phyloP scores from a whole-genome alignment of 2,888 invertebrate genomes.

The Spatulosminthurus flaviceps region DNA sequence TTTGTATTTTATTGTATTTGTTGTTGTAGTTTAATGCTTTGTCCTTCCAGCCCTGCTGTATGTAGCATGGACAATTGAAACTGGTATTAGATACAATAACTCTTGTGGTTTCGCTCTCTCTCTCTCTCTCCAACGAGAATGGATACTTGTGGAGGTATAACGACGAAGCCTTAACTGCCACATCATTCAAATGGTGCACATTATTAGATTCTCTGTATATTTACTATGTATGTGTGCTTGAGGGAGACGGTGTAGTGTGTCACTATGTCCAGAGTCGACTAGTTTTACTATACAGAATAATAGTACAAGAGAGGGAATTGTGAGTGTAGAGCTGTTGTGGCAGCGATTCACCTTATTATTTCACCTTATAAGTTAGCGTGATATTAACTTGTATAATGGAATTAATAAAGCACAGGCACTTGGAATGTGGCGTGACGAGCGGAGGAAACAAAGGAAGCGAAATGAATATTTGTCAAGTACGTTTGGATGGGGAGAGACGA shows the following conservation, averaged over 20 bases:
- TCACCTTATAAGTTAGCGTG: conserved; percentile 10
- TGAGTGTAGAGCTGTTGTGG: no score
- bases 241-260: no score
- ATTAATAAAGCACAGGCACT: conserved; percentile 24
- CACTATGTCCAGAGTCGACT: no score
- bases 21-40: background rate
- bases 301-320: no score
- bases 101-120: background rate
- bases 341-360: background rate
- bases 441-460: conserved; percentile 30
- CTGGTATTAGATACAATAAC: background rate
- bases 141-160: conserved; percentile 10
- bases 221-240: no score
- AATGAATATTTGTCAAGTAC: conserved; percentile 42
- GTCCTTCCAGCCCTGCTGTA: background rate
- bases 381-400: conserved; percentile 5
- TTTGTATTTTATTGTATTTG: no score
- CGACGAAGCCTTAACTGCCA: background rate
- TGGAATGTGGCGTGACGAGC: conserved; percentile 26
- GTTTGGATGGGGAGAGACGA: background rate
- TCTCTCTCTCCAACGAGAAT: background rate
- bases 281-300: no score
- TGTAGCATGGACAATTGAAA: conserved; percentile 10
- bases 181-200: conserved; percentile 9
- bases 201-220: background rate